phyloP scores from a whole-genome alignment of 2,888 invertebrate species.

The Sminthurinus aureus region DNA sequence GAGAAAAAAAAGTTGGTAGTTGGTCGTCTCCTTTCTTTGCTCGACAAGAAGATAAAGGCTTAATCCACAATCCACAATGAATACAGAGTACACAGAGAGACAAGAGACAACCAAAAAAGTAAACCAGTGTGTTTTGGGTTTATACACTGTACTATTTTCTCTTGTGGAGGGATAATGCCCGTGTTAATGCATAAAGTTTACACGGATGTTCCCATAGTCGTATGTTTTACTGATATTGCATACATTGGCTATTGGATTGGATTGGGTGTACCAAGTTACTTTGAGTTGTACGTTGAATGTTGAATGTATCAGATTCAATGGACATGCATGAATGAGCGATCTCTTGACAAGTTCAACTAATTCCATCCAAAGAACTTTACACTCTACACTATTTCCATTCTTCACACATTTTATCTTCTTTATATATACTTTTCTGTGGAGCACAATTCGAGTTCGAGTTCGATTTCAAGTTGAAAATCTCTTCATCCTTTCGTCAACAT shows the following conservation, averaged over 20 bases:
- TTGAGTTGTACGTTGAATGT: slow-evolving; percentile 16
- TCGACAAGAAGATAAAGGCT: slow-evolving; percentile 14
- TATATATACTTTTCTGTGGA: neutral
- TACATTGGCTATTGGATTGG: neutral
- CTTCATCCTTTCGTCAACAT: slow-evolving; percentile 3
- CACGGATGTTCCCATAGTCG: neutral
- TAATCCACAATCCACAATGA: slow-evolving; percentile 7
- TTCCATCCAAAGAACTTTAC: slow-evolving; percentile 24
- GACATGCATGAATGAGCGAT: slow-evolving; percentile 52
- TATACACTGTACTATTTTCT: neutral
- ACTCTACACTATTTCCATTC: neutral
- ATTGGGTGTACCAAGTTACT: neutral
- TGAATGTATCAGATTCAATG: slow-evolving; percentile 1
- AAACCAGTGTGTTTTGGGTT: slow-evolving; percentile 13
- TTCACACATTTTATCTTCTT: neutral
- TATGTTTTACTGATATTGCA: neutral
- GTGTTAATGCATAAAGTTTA: slow-evolving; percentile 5
- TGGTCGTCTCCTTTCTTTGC: neutral
- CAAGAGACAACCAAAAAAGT: too few species aligned
- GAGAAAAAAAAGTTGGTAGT: slow-evolving; percentile 9
- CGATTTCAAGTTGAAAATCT: slow-evolving; percentile 12
- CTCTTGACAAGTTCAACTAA: slow-evolving; percentile 49
- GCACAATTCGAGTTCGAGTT: neutral
- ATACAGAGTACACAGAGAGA: slow-evolving; percentile 17
- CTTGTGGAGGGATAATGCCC: slow-evolving; percentile 30